Evolutionary conservation across 2,888 invertebrate species (phyloP).

Genomic region (Zaprionus lineosus): DNA sequence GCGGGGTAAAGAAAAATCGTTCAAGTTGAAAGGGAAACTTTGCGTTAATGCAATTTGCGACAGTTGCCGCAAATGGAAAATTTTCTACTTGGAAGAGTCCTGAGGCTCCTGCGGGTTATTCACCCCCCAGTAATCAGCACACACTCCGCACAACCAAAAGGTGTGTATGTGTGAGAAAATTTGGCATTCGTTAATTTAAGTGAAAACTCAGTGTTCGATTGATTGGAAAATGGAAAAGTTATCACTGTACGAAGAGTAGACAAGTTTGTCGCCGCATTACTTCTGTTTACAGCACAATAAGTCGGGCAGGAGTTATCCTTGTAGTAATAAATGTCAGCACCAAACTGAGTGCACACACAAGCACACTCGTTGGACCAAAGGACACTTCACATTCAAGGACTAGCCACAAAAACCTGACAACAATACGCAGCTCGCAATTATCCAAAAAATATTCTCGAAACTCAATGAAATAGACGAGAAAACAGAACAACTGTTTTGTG

Average conservation of each 20-base stretch:
- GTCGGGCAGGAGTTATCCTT: slow-evolving; percentile 9
- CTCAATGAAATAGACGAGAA: slow-evolving; percentile 32
- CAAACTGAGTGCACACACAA: slow-evolving; percentile 25
- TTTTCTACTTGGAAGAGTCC: slow-evolving; percentile 55
- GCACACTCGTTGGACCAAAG: slow-evolving; percentile 5
- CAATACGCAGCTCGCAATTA: slow-evolving; percentile 48
- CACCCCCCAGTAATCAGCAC: no score
- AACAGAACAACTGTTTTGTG: slow-evolving; percentile 9
- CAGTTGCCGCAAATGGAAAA: slow-evolving; percentile 74
- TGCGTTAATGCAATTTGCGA: slow-evolving; percentile 71
- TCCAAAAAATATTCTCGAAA: slow-evolving; percentile 28
- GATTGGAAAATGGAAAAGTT: slow-evolving; percentile 44
- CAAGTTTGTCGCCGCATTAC: neutral
- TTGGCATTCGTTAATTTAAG: slow-evolving; percentile 41
- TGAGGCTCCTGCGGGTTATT: neutral
- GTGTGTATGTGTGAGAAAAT: slow-evolving; percentile 34
- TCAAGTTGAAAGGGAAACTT: slow-evolving; percentile 72
- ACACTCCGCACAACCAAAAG: no score
- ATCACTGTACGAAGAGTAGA: slow-evolving; percentile 7
- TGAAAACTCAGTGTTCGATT: slow-evolving; percentile 33
- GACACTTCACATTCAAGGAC: slow-evolving; percentile 33
- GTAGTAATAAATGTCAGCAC: slow-evolving; percentile 39
- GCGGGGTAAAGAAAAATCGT: slow-evolving; percentile 49
- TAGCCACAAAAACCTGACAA: slow-evolving; percentile 46
- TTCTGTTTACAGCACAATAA: slow-evolving; percentile 14